phyloP scores from a whole-genome alignment of 2,113 vertebrate genomes.

The Trematomus loennbergii region DNA sequence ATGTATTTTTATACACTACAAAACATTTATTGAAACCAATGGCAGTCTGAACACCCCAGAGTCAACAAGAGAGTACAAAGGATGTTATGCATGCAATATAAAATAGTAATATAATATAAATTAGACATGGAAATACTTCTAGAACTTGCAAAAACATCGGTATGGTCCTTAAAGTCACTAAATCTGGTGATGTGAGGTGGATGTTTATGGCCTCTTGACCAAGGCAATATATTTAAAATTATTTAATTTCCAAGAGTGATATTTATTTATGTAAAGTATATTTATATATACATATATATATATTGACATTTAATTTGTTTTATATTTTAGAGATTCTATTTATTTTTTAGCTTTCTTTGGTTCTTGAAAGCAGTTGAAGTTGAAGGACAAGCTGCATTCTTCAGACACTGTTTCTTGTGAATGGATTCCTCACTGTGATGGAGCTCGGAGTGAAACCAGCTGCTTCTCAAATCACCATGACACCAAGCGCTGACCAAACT shows the following conservation, averaged over 20 bases:
- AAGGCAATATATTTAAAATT: constrained; percentile 48
- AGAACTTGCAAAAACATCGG: constrained; percentile 8
- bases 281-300: constrained; percentile 49
- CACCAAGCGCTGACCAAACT: not conserved
- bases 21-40: not conserved
- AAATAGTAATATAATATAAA: not conserved
- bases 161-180: not conserved
- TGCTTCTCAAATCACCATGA: constrained; percentile 2
- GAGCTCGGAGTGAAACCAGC: not conserved
- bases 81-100: not conserved
- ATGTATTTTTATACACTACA: not conserved
- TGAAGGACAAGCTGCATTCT: constrained; percentile 9
- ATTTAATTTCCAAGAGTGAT: constrained; percentile 53
- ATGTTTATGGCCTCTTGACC: constrained; percentile 29
- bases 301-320: constrained; percentile 54
- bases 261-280: constrained; percentile 67
- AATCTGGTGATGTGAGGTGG: constrained; percentile 6
- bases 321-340: constrained; percentile 60
- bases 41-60: not conserved
- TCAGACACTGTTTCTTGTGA: constrained; percentile 13
- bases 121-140: not conserved
- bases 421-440: constrained; percentile 53
- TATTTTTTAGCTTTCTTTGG: constrained; percentile 26
- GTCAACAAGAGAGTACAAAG: not conserved
- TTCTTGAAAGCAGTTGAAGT: constrained; percentile 4